phyloP scores from a whole-genome alignment of 2,113 vertebrate genomes.

The Protobothrops flavoviridis region DNA sequence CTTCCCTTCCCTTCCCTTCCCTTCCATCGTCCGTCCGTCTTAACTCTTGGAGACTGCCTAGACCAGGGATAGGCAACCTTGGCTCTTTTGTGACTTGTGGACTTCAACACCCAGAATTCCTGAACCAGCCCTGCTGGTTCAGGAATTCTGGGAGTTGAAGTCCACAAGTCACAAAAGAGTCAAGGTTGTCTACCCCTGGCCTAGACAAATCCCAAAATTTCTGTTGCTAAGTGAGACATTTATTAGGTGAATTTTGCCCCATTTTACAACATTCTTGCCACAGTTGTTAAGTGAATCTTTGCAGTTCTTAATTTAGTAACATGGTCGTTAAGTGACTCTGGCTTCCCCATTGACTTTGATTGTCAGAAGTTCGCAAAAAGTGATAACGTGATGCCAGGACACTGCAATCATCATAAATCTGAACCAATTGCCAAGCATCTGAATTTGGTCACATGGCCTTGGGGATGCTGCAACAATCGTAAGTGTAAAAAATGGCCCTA shows the following conservation, averaged over 20 bases:
- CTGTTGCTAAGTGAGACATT: not conserved
- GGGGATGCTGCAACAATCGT: not conserved
- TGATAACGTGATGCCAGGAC: not conserved
- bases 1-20: no score
- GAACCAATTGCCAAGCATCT: not conserved
- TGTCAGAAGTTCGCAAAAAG: not conserved
- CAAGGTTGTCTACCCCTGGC: no score
- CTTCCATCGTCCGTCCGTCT: not conserved
- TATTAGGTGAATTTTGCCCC: not conserved
- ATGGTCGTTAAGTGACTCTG: not conserved
- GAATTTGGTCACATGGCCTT: not conserved
- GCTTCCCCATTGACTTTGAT: not conserved
- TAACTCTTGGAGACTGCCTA: not conserved
- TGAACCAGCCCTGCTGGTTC: no score
- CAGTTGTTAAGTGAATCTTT: not conserved
- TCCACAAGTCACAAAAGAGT: no score
- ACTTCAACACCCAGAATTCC: no score
- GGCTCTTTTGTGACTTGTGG: no score
- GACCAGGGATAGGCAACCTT: no score
- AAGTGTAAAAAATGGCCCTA: not conserved
- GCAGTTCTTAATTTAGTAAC: no score
- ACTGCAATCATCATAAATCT: not conserved
- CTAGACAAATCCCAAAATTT: not conserved
- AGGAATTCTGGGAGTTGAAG: no score
- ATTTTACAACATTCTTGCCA: no score